Evolutionary conservation across 2,113 vertebrate genomes (phyloP).

Genomic region (human (Homo sapiens)): DNA sequence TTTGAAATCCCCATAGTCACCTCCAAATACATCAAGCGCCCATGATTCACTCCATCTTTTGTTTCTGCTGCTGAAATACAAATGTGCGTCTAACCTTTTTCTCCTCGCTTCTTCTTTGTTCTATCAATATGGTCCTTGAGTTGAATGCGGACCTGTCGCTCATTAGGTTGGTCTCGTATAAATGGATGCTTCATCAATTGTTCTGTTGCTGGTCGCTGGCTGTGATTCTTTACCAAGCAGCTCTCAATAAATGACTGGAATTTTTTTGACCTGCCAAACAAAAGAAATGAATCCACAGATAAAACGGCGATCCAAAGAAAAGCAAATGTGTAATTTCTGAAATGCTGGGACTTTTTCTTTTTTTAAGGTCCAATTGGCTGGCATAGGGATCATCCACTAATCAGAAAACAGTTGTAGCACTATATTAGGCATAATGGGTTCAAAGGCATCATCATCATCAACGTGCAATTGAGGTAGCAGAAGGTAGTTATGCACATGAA

Average conservation of each 20-base stretch:
- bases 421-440: not conserved
- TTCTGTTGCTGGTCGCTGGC: slow-evolving; percentile 96
- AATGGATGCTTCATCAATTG: slow-evolving; percentile 98
- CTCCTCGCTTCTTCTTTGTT: slow-evolving; percentile 97
- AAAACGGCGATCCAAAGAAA: not conserved
- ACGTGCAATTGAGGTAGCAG: not conserved
- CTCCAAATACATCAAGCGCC: not conserved
- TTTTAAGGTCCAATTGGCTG: not conserved
- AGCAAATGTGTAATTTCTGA: not conserved
- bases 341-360: not conserved
- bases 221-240: slow-evolving; percentile 98
- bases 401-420: not conserved
- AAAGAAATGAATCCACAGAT: slow-evolving; percentile 38
- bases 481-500: not conserved
- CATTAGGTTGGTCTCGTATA: slow-evolving; percentile 97
- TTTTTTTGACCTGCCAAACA: slow-evolving; percentile 94
- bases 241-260: slow-evolving; percentile 99
- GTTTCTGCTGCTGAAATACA: not conserved
- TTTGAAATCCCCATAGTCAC: not conserved
- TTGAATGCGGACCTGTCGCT: slow-evolving; percentile 98
- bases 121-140: slow-evolving; percentile 99
- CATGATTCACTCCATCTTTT: not conserved
- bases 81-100: slow-evolving; percentile 88
- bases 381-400: not conserved
- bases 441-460: not conserved